These are phyloP conservation scores for Himalopsyche japonica DNA, from an alignment of 2,888 invertebrate species.

Conservation along the genomic window DNA sequence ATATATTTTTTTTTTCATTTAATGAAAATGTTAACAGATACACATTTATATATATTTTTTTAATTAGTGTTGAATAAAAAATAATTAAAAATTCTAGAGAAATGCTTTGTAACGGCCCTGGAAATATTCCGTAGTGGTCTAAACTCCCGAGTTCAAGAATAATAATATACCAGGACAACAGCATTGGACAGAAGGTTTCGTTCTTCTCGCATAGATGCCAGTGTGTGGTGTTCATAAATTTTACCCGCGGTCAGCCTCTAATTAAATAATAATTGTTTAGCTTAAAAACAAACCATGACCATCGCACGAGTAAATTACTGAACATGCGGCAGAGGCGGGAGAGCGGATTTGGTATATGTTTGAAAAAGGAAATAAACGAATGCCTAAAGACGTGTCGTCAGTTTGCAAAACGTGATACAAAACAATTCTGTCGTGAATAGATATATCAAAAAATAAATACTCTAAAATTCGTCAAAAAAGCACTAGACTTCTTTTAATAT, in stretches of 20 bases:
- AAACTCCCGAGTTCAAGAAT: background rate
- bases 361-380: conserved; percentile 9
- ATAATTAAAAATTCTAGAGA: too few relatives aligned
- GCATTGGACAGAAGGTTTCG: background rate
- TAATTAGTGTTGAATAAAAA: too few relatives aligned
- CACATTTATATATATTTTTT: too few relatives aligned
- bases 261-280: conserved; percentile 39
- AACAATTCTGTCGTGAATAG: too few relatives aligned
- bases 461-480: too few relatives aligned
- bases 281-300: conserved; percentile 35
- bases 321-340: background rate
- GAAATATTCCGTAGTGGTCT: background rate
- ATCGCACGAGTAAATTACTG: conserved; percentile 29
- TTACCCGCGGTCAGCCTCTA: conserved; percentile 31
- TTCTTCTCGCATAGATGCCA: background rate
- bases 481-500: too few relatives aligned
- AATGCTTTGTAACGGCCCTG: too few relatives aligned
- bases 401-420: background rate
- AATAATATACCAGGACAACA: background rate
- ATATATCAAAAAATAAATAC: too few relatives aligned
- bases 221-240: conserved; percentile 29
- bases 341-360: conserved; percentile 20
- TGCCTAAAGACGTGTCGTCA: background rate
- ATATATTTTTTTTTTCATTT: too few relatives aligned
- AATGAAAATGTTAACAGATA: too few relatives aligned